These are phyloP conservation scores for Gobiocypris rarus DNA, from an alignment of 2,113 vertebrate species.

Conservation along the genomic window DNA sequence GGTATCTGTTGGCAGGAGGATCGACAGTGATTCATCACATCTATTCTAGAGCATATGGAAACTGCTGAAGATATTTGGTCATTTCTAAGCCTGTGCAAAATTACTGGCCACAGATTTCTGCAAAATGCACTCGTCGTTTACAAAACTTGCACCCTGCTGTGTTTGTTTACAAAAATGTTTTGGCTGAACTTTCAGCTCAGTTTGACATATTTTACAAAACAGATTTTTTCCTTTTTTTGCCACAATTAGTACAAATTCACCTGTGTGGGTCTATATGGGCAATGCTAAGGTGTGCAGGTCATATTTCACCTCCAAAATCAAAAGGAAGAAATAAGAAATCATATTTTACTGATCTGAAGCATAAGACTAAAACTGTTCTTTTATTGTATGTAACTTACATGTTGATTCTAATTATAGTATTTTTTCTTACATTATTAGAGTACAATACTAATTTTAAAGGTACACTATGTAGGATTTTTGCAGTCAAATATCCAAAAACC, in stretches of 20 bases:
- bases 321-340: not conserved
- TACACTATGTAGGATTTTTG: too few relatives aligned
- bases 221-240: not conserved
- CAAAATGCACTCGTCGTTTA: not conserved
- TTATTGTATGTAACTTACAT: too few relatives aligned
- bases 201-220: not conserved
- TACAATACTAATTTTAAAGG: not conserved
- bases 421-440: not conserved
- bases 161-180: not conserved
- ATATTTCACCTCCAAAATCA: not conserved
- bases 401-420: not conserved
- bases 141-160: not conserved
- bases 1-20: not conserved
- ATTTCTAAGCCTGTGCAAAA: not conserved
- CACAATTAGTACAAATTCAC: not conserved
- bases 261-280: not conserved
- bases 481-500: too few relatives aligned
- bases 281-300: not conserved
- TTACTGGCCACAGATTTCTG: constrained; percentile 1
- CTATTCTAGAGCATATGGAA: constrained; percentile 1
- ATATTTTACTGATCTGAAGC: too few relatives aligned
- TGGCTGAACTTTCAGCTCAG: not conserved
- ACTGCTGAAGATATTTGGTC: not conserved
- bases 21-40: constrained; percentile 8
- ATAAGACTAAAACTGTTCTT: too few relatives aligned